Conservation (phyloP, 2,113 vertebrate species). For the Corynorhinus townsendii region DNA sequence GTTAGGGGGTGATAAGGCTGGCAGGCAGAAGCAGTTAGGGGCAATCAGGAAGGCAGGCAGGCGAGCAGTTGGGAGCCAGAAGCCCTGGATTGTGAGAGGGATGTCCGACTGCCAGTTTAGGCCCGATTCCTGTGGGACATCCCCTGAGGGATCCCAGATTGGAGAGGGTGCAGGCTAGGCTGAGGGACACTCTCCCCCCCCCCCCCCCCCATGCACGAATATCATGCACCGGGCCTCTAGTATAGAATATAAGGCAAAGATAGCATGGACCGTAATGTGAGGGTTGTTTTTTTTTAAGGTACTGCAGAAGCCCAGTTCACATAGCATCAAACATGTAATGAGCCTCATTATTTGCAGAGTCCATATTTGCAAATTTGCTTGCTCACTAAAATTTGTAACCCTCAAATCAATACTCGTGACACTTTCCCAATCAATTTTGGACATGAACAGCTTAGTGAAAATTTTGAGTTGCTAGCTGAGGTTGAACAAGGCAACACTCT, state of each 20-base stretch:
- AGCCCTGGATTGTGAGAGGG: no score
- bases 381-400: not conserved
- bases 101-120: no score
- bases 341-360: not conserved
- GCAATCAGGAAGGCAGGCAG: no score
- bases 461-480: not conserved
- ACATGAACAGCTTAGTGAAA: not conserved
- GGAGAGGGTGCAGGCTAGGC: no score
- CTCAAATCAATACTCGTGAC: not conserved
- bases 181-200: no score
- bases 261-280: not conserved
- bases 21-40: no score
- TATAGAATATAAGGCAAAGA: slow-evolving; percentile 1
- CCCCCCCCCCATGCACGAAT: no score
- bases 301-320: not conserved
- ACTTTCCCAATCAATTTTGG: not conserved
- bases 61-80: no score
- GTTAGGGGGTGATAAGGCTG: no score
- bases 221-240: no score
- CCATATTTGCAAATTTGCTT: not conserved
- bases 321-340: not conserved
- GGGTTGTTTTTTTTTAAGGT: not conserved
- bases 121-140: no score
- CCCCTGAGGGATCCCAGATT: no score
- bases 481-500: not conserved